Base-by-base conservation (phyloP, 1,140 invertebrate species). In the Trachymyrmex cornetzi region DNA sequence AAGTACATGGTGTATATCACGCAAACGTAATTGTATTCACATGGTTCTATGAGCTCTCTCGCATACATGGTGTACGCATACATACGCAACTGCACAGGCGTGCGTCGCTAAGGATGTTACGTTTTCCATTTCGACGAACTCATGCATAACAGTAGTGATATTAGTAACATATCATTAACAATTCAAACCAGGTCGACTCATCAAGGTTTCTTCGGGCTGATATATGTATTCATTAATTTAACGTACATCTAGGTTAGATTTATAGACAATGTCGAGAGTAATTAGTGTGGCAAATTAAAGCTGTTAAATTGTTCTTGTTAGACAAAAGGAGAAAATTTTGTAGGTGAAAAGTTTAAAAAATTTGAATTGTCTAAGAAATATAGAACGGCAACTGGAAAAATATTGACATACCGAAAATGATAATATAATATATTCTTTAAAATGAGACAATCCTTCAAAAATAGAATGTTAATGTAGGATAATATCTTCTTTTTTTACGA, bases 111-210 rank as follows among this genome's bases (percentile, higher is more conserved):
- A 79, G 63, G 34, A 79, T 22, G n/a, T 77, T 77, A n/a, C 48
- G 24, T 85, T 85, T 85, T 85, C 82, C 82, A 77, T 77, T 79
- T 85, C 72, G 34, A 85, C 44, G 57, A 61, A 59, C 59, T 77
- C 72, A 44, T 85, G 48, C 82, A 79, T 77, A 85, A 77, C 59
- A 77, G 30, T 12, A 77, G 30, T 12, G 34, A 59, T n/a, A 74
- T 91, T 87, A 87, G 77, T 85, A 50, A 27, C 12, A 53, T 71
- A n/a, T 55, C 22, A 87, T 80, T 91, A 91, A 91, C 85, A 72
- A 86, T 75, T 27, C 77, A 61, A 91, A 86, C 44, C 30, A 91
- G 89, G 82, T 75, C 85, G 57, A 12, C 64, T 61, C 55, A 55
- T 72, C 27, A 57, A 87, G 27, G 55, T 19, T 86, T 34, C 44